These are phyloP conservation scores for Fukomys damarensis DNA, from an alignment of 2,113 vertebrate genomes.

Conservation along the genomic window DNA sequence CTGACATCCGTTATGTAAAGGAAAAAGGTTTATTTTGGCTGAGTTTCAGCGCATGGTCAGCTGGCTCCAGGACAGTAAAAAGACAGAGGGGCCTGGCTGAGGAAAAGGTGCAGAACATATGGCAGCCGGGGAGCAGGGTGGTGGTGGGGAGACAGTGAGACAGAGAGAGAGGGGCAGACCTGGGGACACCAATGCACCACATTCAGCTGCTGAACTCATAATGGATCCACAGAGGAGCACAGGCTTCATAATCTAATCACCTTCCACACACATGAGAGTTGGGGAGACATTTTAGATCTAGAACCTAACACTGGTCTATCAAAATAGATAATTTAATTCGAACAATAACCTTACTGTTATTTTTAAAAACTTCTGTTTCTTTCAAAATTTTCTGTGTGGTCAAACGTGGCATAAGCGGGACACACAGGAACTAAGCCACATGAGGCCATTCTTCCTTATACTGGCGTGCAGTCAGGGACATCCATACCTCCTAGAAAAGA, in stretches of 20 bases:
- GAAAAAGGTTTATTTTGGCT: background rate
- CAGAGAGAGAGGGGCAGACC: background rate
- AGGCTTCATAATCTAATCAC: background rate
- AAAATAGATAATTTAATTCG: background rate
- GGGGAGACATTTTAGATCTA: background rate
- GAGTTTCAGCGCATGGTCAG: background rate
- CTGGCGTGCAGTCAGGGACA: background rate
- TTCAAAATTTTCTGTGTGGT: background rate
- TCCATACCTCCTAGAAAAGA: background rate
- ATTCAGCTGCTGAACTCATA: background rate
- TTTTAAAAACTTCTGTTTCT: background rate
- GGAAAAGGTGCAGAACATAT: background rate
- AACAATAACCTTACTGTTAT: background rate
- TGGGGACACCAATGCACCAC: background rate
- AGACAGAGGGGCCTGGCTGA: background rate
- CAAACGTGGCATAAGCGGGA: background rate
- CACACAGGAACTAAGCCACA: background rate
- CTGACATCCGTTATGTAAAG: background rate
- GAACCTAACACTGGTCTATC: background rate
- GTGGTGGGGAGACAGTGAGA: background rate
- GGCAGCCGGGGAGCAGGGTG: background rate
- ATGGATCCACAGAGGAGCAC: background rate
- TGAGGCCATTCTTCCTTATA: background rate
- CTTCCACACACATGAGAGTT: background rate
- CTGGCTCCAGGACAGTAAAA: background rate